Percentiles rank a stretch among this genome's conserved stretches.
Evolutionary conservation across 1,140 invertebrate species (phyloP).

Genomic region (Galendromus occidentalis): DNA sequence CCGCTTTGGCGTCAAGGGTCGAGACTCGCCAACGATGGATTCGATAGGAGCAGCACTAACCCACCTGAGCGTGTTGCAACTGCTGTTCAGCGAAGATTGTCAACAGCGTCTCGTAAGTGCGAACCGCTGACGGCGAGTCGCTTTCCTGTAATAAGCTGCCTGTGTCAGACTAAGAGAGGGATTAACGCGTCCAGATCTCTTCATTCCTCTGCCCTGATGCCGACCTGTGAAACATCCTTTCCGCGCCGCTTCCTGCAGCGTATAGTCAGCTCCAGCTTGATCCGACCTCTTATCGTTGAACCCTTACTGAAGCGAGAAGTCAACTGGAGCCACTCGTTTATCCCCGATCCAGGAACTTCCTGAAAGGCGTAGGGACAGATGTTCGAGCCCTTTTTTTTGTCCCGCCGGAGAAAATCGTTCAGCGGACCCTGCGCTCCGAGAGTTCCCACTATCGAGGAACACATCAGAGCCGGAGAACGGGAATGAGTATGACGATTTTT

Average conservation of each 20-base stretch:
- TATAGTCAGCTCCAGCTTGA: neutral
- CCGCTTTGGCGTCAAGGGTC: too few relatives aligned
- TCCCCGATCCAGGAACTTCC: neutral
- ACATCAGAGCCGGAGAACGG: too few relatives aligned
- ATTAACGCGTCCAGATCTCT: too few relatives aligned
- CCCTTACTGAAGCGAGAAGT: slow-evolving; percentile 5
- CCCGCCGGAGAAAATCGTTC: too few relatives aligned
- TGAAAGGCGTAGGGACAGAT: neutral
- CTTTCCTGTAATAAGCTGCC: neutral
- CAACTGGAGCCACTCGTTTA: neutral
- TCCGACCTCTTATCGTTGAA: neutral
- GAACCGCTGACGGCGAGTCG: neutral
- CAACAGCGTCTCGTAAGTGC: neutral
- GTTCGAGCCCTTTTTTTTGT: too few relatives aligned
- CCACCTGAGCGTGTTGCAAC: neutral
- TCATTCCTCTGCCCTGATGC: too few relatives aligned
- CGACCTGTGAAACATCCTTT: neutral
- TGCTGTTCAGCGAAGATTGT: neutral
- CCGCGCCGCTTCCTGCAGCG: neutral
- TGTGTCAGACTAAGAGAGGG: too few relatives aligned
- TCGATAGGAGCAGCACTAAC: neutral
- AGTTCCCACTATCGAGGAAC: too few relatives aligned
- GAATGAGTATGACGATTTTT: too few relatives aligned
- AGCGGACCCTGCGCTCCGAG: too few relatives aligned
- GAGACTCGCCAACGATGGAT: too few relatives aligned